Conservation (phyloP, 2,113 vertebrate species). For the Macquaria ambigua region DNA sequence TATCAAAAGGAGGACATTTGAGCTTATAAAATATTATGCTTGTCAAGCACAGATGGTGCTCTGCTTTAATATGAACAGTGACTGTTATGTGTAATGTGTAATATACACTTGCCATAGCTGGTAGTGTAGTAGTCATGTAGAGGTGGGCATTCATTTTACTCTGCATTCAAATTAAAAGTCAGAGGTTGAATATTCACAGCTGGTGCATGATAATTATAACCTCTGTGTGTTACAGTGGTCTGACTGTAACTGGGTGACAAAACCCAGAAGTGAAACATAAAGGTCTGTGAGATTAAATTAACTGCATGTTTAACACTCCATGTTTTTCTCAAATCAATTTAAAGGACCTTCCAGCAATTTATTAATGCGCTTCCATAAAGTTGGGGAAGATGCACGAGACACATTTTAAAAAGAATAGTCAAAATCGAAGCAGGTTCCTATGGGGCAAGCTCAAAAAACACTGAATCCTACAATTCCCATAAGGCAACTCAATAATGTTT, state of each 20-base stretch:
- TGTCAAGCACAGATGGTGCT: conserved; percentile 21
- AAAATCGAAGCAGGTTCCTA: background rate
- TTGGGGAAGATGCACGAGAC: background rate
- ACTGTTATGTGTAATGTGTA: background rate
- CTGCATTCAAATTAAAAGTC: conserved; percentile 18
- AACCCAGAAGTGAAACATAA: conserved; percentile 17
- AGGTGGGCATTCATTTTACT: conserved; percentile 1
- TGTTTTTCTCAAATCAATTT: background rate
- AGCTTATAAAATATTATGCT: conserved; percentile 21
- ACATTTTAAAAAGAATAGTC: background rate
- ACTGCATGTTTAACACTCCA: background rate
- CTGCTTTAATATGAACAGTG: background rate
- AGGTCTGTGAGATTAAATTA: conserved; percentile 11
- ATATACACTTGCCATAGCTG: background rate
- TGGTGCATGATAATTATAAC: conserved; percentile 32
- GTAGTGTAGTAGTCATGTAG: background rate
- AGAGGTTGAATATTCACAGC: conserved; percentile 8
- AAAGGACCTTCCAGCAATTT: background rate
- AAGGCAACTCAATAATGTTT: background rate
- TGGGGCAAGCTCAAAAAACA: background rate
- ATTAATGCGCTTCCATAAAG: background rate
- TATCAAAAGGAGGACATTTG: conserved; percentile 26
- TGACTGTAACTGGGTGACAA: background rate
- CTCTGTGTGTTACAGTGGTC: background rate
- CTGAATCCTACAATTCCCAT: background rate